Base-by-base conservation (phyloP, 2,888 invertebrate genomes). In the Hemithea aestivaria region DNA sequence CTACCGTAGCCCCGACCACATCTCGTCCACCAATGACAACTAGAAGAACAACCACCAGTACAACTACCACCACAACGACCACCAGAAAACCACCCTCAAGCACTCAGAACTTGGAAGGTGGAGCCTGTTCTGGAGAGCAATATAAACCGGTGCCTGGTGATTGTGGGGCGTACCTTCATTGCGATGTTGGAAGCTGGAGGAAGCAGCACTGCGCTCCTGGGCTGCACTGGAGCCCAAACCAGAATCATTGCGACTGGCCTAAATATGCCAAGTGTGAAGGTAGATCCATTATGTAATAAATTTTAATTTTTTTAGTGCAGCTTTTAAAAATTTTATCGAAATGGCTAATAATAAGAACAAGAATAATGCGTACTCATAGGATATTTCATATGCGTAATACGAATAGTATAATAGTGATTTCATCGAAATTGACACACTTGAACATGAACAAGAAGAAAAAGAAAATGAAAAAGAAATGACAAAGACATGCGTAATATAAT, bases 201-300 rank as follows among this genome's bases (percentile, higher is more conserved):
- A 89, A 89, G 46, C 93, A 94, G 56, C 89, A 89, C 47, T 96
- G 96, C 63, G 92, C 95, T 0, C 92, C 93, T 0, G 94, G 94
- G 6, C 73, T 96, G n/a, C 94, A 95, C 66, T 96, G 95, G 95
- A 95, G 94, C 65, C 78, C 84, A 12, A 66, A 75, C 0, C 84
- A 88, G 34, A 89, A 89, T 31, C 89, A 92, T 36, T 96, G 96
- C 62, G 95, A 96, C 68, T 96, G 95, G 96, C 95, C 95, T 1
- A 85, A 85, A 33, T 87, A 89, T 26, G 94, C 94, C 0, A 91
- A 92, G 52, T 96, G 96, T 59, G 76, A 77, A 52, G 63, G 82
- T 82, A 45, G 5, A 16, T n/a, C n/a, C n/a, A n/a, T n/a, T n/a
- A n/a, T n/a, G n/a, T n/a, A n/a, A n/a, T n/a, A n/a, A n/a, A n/a